Evolutionary conservation across 2,797 vertebrate species (phyloP), one percentile per base, ranked within the genome.

Genomic region (Arctocebus calabarensis): DNA sequence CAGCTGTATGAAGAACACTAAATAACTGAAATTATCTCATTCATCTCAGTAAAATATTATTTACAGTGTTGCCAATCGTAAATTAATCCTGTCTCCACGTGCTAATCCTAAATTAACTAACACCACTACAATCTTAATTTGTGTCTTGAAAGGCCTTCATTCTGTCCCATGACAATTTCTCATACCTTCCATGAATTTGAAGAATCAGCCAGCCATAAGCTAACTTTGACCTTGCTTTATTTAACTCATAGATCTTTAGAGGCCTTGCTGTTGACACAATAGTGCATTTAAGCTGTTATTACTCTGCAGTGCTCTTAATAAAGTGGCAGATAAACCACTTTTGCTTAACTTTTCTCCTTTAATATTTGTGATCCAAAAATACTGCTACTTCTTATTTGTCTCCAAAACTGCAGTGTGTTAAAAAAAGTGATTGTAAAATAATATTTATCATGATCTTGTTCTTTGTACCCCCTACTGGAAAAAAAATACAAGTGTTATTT

Each of bases 361-460:
- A 84, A 22, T 79, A 88, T 52, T 84, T 73, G 66, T 23, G 37
- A 84, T 40, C 5, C 48, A 74, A 25, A 94, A 85, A 85, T 45
- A 71, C 52, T 34, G 29, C 27, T 43, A n/a, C 27, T 66, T 84
- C 61, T 85, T 71, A 34, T 52, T 10, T 7, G 37, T 12, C 16
- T 5, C 3, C 0, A 86, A 83, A 40, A 8, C 3, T 77, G 4
- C 23, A 37, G 1, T 34, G 4, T 37, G 14, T 37, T 74, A 29
- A 48, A 70, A 70, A 62, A 77, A 52, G 12, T n/a, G 19, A 88
- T 0, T 52, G 34, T 66, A 59, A 59, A 88, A 48, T 83, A 62
- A 71, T n/a, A 79, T 73, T 71, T 64, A 78, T 73, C 48, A 19
- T 59, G 29, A 20, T 68, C 20, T 14, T 88, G 10, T 32, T 84